Base-by-base conservation (phyloP, 92 coral and sea anemone genomes). In the Phenganax stokvisi region DNA sequence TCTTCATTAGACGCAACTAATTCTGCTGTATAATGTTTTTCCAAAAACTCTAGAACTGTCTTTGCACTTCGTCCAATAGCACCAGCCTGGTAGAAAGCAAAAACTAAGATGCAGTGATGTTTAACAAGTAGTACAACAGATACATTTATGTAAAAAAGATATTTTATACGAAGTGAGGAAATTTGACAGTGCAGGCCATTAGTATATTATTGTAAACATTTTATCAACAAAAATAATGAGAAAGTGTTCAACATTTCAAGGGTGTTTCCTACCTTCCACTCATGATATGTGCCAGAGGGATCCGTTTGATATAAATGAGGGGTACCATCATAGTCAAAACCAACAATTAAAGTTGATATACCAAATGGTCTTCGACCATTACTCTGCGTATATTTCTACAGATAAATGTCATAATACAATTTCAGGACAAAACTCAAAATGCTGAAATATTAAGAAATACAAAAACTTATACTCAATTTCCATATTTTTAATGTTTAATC, bases 41-140 rank as follows among this genome's bases (percentile, higher is more conserved):
- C 98, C 75, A 94, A 80, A 73, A 88, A 94, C 83, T 94, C 98
- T 67, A 93, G 92, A 10, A 94, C 98, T 25, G 98, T 94, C 81
- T 94, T 94, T 29, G 98, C 97, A 90, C 98, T 94, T 31, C 98
- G 90, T 57, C 98, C 98, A 80, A 94, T 94, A 12, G 98, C 98
- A 77, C 92, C 90, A 37, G 98, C 98, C 98, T 94, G 80, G 51
- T 28, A 79, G 62, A 55, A 51, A 79, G 30, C 65, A 74, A n/a
- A 2, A 74, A 37, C 47, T 37, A 37, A 37, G 47, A 37, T 37
- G 47, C 3, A 37, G 47, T 2, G 47, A 37, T 37, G 5, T 37
- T 37, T 37, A 5, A 37, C 47, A 2, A 37, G 5, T 37, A 37
- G 47, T 37, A 37, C 5, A 37, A 37, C 47, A 37, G 47, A 37